phyloP scores from a whole-genome alignment of 2,113 vertebrate species.

The Cottus gobio region DNA sequence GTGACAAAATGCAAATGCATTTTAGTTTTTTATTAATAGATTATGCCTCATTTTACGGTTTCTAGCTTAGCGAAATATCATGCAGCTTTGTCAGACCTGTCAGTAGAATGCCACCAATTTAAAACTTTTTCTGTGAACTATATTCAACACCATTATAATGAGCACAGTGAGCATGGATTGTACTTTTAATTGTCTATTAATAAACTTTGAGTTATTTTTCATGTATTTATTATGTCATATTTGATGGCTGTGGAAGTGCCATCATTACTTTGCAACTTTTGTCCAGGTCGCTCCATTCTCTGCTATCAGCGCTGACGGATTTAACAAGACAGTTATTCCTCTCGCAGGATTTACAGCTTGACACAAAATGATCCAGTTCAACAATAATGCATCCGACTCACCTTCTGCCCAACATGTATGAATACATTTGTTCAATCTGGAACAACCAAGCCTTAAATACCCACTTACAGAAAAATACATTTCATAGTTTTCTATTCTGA shows the following conservation, averaged over 20 bases:
- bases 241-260: background rate
- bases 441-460: background rate
- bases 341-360: background rate
- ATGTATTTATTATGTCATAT: background rate
- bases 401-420: background rate
- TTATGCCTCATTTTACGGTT: background rate
- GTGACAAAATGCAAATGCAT: background rate
- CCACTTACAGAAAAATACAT: background rate
- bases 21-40: background rate
- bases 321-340: background rate
- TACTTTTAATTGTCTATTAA: background rate
- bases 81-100: constrained; percentile 1
- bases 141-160: background rate
- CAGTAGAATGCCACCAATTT: background rate
- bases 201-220: background rate
- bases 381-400: constrained; percentile 2
- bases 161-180: background rate
- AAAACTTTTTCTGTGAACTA: background rate
- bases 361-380: background rate
- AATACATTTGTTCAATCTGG: constrained; percentile 18
- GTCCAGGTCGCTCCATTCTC: background rate
- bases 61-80: background rate
- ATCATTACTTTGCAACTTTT: constrained; percentile 11
- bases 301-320: background rate
- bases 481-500: background rate